phyloP scores from a whole-genome alignment of 1,140 invertebrate genomes.

The Drosophila mojavensis region DNA sequence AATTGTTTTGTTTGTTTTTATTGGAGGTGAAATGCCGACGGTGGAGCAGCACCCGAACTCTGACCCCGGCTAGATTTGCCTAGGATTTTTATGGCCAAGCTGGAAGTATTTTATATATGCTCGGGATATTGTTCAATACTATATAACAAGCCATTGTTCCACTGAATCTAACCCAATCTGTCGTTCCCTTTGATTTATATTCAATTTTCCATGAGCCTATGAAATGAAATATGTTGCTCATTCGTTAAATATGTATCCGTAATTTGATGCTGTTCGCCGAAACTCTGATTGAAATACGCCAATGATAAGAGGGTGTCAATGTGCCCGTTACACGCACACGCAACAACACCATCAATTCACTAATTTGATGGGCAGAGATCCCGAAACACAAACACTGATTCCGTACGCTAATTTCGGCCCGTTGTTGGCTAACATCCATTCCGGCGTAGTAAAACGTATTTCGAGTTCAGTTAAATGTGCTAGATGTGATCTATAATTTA shows the following conservation, averaged over 20 bases:
- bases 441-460: not conserved
- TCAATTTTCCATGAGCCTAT: not conserved
- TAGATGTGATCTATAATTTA: constrained; percentile 12
- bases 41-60: constrained; percentile 1
- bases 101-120: constrained; percentile 19
- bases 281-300: constrained; percentile 30
- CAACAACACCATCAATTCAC: constrained; percentile 17
- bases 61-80: constrained; percentile 6
- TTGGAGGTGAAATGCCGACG: constrained; percentile 72
- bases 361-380: not conserved
- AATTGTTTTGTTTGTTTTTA: constrained; percentile 83
- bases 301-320: constrained; percentile 6
- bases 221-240: constrained; percentile 24
- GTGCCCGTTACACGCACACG: not conserved
- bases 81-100: constrained; percentile 21
- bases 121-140: not conserved
- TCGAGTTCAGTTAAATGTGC: not conserved
- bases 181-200: constrained; percentile 35
- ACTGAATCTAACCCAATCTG: not conserved
- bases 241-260: constrained; percentile 55
- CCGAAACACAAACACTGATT: not conserved
- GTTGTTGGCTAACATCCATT: not conserved
- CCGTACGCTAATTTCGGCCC: not conserved
- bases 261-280: constrained; percentile 48
- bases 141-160: constrained; percentile 37